These are phyloP conservation scores for Pseudopleuronectes americanus DNA, from an alignment of 2,797 vertebrate species.

Conservation along the genomic window DNA sequence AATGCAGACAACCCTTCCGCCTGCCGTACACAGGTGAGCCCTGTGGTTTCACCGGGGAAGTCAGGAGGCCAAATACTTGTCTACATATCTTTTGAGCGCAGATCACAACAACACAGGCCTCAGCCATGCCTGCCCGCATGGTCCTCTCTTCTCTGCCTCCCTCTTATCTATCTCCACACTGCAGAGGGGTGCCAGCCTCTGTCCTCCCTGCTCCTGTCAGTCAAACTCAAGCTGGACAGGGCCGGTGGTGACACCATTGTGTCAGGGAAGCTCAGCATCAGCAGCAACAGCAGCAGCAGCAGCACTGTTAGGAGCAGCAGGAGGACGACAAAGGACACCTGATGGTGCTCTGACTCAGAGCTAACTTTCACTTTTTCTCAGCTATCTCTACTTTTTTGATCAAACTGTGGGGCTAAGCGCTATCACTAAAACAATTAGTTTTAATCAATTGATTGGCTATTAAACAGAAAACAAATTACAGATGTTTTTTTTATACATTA, in stretches of 20 bases:
- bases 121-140: constrained; percentile 13
- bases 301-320: constrained; percentile 7
- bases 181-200: neutral
- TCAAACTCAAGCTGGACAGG: constrained; percentile 39
- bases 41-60: constrained; percentile 7
- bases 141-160: neutral
- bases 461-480: no score
- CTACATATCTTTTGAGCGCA: constrained; percentile 42
- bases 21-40: neutral
- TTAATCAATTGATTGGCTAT: no score
- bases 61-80: constrained; percentile 36
- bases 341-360: constrained; percentile 13
- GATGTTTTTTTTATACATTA: no score
- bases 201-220: constrained; percentile 33
- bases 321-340: constrained; percentile 16
- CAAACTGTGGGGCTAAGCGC: no score
- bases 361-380: no score
- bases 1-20: constrained; percentile 13
- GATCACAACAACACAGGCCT: constrained; percentile 47
- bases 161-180: constrained; percentile 1
- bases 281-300: constrained; percentile 32
- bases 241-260: constrained; percentile 69
- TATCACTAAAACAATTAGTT: no score
- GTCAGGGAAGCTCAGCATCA: constrained; percentile 65
- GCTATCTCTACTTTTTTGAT: no score